Base-by-base conservation (phyloP, 2,888 invertebrate species). In the Lydus trimaculatus region DNA sequence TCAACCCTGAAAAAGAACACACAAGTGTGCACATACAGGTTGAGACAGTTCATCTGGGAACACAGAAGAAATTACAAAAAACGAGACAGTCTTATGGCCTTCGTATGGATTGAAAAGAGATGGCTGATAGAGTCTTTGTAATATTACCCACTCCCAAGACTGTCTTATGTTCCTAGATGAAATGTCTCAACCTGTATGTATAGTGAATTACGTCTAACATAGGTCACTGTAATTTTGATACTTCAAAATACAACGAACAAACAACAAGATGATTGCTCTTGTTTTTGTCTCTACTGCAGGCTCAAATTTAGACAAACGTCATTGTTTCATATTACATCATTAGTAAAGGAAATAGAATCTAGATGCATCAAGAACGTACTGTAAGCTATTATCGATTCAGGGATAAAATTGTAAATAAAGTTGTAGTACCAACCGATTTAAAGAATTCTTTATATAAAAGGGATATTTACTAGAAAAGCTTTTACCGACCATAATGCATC, bases 381-480 rank as follows among this genome's bases (percentile, higher is more conserved):
- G 61, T 39, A 63, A 67, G 59, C 63, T 39, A 63, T 28, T 64
- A 61, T 64, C 64, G 63, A 67, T 67, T 48, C 52, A 43, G 36
- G 58, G 52, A 52, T 58, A 17, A 56, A 43, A 39, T 31, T 52
- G n/a, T 4, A 59, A 63, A 31, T 66, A 58, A 17, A 39, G 31
- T 11, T 4, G 28, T 48, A 58, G 31, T 33, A 56, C 56, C 52
- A 61, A 60, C 11, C 8, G 60, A 59, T 63, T 58, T 39, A 9
- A 66, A 67, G 63, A 39, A 58, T 64, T 62, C 13, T 61, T 63
- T 17, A 17, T 43, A 23, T 23, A 25, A 39, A n/a, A 20, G 33
- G 20, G 20, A 59, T 31, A 28, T 59, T 31, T 59, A 59, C 59
- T 23, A 20, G 8, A 15, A 33, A 33, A 43, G 59, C 59, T 59